Base-by-base conservation (phyloP, 2,888 invertebrate species). In the Ophion ventricosus region DNA sequence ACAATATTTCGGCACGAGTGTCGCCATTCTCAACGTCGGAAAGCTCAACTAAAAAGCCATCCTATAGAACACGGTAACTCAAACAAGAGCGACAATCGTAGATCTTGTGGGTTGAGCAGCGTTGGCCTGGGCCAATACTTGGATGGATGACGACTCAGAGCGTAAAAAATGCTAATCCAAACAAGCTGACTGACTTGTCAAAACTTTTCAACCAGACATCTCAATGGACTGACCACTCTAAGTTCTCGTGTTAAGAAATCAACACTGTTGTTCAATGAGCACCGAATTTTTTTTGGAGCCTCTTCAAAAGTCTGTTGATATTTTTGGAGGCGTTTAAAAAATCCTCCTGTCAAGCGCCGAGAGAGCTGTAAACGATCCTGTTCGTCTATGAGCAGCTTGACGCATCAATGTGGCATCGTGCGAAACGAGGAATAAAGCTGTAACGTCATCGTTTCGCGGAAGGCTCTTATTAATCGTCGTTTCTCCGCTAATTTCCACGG, bases 401-500 rank as follows among this genome's bases (percentile, higher is more conserved):
- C 20, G 7, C 57, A 57, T 20, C 57, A 20, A 23, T 20, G 20
- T 57, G 20, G 57, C 23, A 49, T 67, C 49, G 61, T 73, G 56
- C 67, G 66, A 76, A 70, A 80, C 54, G 59, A n/a, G 54, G 70
- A 61, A 67, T 78, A 35, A 54, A 61, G 69, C 59, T 56, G 26
- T 76, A 80, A 74, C 70, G 82, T 82, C 76, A 77, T 76, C 57
- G 61, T 82, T 85, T 82, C 85, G 69, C 69, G 80, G 85, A 85
- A 82, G 82, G 56, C 73, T 82, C 73, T 90, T 88, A 89, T 89
- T 90, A 89, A 90, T 88, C 87, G 86, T 84, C 75, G 35, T 73
- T 64, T 64, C 63, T 63, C 59, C 83, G 87, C 88, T 87, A 88
- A 90, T 90, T 90, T 90, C 87, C 87, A 84, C 81, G 88, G 88